phyloP scores from a whole-genome alignment of 2,888 invertebrate species.

The Piscicola geometra region DNA sequence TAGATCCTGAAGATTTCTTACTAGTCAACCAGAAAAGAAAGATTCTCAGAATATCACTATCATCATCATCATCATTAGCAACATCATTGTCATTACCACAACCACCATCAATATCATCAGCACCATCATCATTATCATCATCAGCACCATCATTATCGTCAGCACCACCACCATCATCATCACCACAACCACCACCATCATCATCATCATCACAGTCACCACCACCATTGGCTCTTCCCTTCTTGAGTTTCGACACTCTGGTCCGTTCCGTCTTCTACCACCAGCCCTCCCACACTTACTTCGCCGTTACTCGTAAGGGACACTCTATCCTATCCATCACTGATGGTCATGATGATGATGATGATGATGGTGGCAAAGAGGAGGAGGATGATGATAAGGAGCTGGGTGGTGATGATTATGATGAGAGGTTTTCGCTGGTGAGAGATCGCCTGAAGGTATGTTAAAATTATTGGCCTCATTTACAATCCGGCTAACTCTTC shows the following conservation, averaged over 20 bases:
- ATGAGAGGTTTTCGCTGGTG: no score
- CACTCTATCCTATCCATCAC: not conserved
- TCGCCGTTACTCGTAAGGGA: not conserved
- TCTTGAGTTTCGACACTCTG: not conserved
- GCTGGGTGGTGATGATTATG: no score
- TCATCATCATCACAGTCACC: not conserved
- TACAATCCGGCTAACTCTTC: not conserved
- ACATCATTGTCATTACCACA: not conserved
- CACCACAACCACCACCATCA: slow-evolving; percentile 69
- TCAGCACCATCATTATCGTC: slow-evolving; percentile 64
- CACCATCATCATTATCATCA: slow-evolving; percentile 64
- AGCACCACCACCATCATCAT: slow-evolving; percentile 55
- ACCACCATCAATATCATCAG: not conserved
- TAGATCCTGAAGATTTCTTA: slow-evolving; percentile 79
- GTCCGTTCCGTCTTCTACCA: not conserved
- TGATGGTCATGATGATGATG: no score
- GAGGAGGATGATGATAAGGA: no score
- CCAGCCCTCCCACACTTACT: not conserved
- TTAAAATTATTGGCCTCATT: no score
- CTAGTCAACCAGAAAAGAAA: slow-evolving; percentile 78
- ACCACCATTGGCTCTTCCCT: no score
- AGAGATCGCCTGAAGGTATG: not conserved
- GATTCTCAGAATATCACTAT: slow-evolving; percentile 70
- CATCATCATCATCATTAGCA: not conserved
- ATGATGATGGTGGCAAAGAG: no score